Percentiles rank a stretch among this genome's conserved stretches.
Conservation (phyloP, 2,888 invertebrate genomes). For the Kuschelorhynchus macadamiae region DNA sequence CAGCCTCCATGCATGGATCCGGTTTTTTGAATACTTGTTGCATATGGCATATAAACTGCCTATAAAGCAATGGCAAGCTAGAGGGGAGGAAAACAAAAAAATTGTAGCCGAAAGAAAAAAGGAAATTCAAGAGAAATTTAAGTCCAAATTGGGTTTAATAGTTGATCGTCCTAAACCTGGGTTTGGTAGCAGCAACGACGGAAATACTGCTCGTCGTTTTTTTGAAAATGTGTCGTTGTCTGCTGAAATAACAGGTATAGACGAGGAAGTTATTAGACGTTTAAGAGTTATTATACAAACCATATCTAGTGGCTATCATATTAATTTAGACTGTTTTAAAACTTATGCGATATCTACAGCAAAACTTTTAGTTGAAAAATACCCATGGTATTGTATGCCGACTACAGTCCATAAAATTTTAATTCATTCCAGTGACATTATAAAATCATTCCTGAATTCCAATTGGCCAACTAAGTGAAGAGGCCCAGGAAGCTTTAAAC, state of each 20-base stretch:
- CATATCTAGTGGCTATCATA: background rate
- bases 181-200: background rate
- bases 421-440: background rate
- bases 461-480: background rate
- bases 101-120: constrained; percentile 1
- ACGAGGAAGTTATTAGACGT: background rate
- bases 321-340: background rate
- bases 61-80: constrained; percentile 1
- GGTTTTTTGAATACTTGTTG: constrained; percentile 6
- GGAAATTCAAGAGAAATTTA: background rate
- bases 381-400: background rate
- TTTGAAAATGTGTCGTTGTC: background rate
- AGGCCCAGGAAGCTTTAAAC: background rate
- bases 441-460: constrained; percentile 5
- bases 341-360: background rate
- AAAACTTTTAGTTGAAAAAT: constrained; percentile 4
- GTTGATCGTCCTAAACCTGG: background rate
- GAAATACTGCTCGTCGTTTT: background rate
- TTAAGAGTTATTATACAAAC: background rate
- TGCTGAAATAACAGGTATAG: background rate
- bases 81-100: background rate
- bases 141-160: background rate
- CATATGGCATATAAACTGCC: constrained; percentile 1
- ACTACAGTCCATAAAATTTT: constrained; percentile 5
- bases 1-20: constrained; percentile 16